Conservation (phyloP, 2,797 vertebrate species). For the Acipenser ruthenus region DNA sequence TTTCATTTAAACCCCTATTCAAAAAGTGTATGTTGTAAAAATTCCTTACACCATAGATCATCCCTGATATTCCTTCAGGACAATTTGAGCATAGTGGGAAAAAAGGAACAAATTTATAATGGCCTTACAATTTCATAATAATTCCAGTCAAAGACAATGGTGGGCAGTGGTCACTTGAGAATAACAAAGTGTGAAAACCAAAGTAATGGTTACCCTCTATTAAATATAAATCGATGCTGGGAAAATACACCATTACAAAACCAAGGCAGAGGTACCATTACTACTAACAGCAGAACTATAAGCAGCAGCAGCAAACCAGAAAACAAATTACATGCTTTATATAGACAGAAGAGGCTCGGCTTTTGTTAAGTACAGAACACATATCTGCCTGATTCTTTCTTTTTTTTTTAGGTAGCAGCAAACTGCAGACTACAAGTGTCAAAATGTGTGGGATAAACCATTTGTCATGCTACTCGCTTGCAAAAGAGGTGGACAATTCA, state of each 20-base stretch:
- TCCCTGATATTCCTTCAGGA: slow-evolving; percentile 42
- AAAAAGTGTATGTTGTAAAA: slow-evolving; percentile 35
- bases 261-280: slow-evolving; percentile 27
- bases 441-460: slow-evolving; percentile 34
- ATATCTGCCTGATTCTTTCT: slow-evolving; percentile 4
- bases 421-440: slow-evolving; percentile 28
- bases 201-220: slow-evolving; percentile 37
- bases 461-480: slow-evolving; percentile 31
- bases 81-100: slow-evolving; percentile 34
- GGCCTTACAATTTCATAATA: slow-evolving; percentile 33
- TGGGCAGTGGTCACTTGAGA: slow-evolving; percentile 30
- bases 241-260: slow-evolving; percentile 26
- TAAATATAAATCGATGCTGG: slow-evolving; percentile 36
- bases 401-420: slow-evolving; percentile 9
- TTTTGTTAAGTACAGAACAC: slow-evolving; percentile 5
- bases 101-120: slow-evolving; percentile 32
- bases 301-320: slow-evolving; percentile 24
- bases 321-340: slow-evolving; percentile 5
- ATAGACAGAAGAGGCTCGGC: slow-evolving; percentile 7
- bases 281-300: slow-evolving; percentile 38
- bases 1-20: slow-evolving; percentile 34
- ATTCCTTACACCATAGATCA: slow-evolving; percentile 44
- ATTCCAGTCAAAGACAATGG: slow-evolving; percentile 36
- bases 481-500: slow-evolving; percentile 38
- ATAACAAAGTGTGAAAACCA: slow-evolving; percentile 35